A percentile compares a stretch with the other conserved stretches of the same genome.
Conservation (phyloP, 1,140 invertebrate genomes). For the Akabosia matsudoensis region DNA sequence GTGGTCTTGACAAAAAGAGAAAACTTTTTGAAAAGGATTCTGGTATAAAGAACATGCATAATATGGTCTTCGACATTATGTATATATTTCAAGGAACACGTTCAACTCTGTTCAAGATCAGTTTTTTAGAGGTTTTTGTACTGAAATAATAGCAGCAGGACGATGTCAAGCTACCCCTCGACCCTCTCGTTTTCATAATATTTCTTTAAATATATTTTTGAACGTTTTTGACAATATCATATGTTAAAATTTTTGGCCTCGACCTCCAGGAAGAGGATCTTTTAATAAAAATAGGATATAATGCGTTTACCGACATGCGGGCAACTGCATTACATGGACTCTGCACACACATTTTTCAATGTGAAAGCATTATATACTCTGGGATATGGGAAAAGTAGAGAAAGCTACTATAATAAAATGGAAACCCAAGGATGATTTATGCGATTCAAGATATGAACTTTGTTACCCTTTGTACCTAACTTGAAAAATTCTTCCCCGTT, state of each 20-base stretch:
- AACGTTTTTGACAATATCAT: conserved; percentile 18
- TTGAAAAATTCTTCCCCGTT: background rate
- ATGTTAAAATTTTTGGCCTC: conserved; percentile 20
- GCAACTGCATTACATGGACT: no score
- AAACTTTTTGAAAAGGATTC: background rate
- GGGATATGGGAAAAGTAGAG: background rate
- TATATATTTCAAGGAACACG: no score
- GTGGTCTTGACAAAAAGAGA: background rate
- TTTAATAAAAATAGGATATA: no score
- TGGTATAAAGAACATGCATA: no score
- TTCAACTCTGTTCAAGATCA: no score
- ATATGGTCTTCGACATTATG: background rate
- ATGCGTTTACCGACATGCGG: no score
- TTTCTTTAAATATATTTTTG: conserved; percentile 8
- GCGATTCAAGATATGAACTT: conserved; percentile 29
- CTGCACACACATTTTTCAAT: no score
- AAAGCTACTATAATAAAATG: conserved; percentile 19
- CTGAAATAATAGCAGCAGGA: background rate
- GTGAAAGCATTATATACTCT: conserved; percentile 6
- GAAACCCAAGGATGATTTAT: conserved; percentile 39
- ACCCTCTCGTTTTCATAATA: conserved; percentile 13
- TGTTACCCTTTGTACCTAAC: conserved; percentile 14
- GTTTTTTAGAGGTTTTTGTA: background rate
- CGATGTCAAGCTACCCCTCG: background rate
- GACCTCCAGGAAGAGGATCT: no score